Base-by-base conservation (phyloP, 35 echinoderm and acorn worm species). In the Patiria miniata region DNA sequence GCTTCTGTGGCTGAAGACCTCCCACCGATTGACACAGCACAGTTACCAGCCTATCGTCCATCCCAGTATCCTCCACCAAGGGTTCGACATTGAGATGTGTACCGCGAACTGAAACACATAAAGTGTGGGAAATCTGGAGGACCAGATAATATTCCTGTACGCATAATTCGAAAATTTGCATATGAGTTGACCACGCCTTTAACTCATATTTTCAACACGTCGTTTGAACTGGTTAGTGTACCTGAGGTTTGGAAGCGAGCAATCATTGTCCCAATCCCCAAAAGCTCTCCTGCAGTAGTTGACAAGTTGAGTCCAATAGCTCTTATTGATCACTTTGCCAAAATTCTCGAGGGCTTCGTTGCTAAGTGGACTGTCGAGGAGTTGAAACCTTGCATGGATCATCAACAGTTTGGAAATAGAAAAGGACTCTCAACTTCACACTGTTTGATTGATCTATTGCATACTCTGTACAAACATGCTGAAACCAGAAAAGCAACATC, bases 381-480 rank as follows among this genome's bases (percentile, higher is more conserved):
- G 86, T 79, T 39, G 73, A n/a, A 5, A 79, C 37, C 28, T 77
- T 79, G 57, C 79, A 79, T 59, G 86, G 77, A n/a, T n/a, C n/a
- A n/a, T n/a, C n/a, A n/a, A n/a, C n/a, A n/a, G n/a, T n/a, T n/a
- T n/a, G n/a, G n/a, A 21, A 90, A 90, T 38, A 22, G 88, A 14
- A 90, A 90, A 51, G 37, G 37, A 33, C 28, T 69, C 2, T 89
- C 87, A 5, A 83, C 87, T 18, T n/a, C n/a, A 54, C 89, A 4
- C 89, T 90, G 40, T 52, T 29, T 90, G 7, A 52, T 85, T 85
- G 51, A 79, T 37, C 32, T 91, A 89, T 37, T 40, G 23, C 10
- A 40, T n/a, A n/a, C n/a, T n/a, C n/a, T n/a, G n/a, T n/a, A n/a
- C n/a, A n/a, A n/a, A n/a, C n/a, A n/a, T n/a, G n/a, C n/a, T n/a